Evolutionary conservation across 2,797 vertebrate genomes (phyloP), one percentile per base, ranked within the genome.

Genomic region (Xenops minutus): DNA sequence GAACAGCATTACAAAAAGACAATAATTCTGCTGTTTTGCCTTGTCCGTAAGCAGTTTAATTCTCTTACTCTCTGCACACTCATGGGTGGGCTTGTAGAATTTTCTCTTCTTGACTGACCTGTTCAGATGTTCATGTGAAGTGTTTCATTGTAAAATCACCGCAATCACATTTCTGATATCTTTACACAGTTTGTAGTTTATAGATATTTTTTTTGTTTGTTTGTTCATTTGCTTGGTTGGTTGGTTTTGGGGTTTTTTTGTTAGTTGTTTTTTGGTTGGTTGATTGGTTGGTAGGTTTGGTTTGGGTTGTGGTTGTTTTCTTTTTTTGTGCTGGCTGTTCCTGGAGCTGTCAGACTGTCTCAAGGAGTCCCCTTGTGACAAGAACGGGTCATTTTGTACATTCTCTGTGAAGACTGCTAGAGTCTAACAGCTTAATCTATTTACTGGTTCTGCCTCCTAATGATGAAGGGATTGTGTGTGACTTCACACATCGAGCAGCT

Each of bases 401-500:
- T 34, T 56, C 23, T 56, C 7, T 51, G 17, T 5, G 32, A 79
- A 59, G 27, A n/a, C 21, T 37, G 34, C 7, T 2, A 14, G 48
- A 49, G 23, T 55, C 68, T 79, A 67, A 29, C n/a, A 54, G 13
- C 34, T 86, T 44, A 44, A 44, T 39, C 39, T 48, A 3, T 56
- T 79, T 80, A 39, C 32, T 73, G 46, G 56, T 37, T 83, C 17
- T 66, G 13, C 48, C 37, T 56, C 14, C 26, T 54, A 17, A 32
- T 22, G 24, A 81, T 23, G 23, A 73, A 52, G 36, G 51, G 24
- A 52, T 34, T 19, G 32, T 27, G 29, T 14, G 32, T 15, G 19
- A 34, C 29, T 30, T 48, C 32, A 23, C 0, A 0, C 5, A 2
- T 5, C 2, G 0, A 84, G 64, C 20, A 74, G 37, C 55, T 56